These are phyloP conservation scores for Leptosomus discolor DNA, from an alignment of 2,113 vertebrate species.

Conservation along the genomic window DNA sequence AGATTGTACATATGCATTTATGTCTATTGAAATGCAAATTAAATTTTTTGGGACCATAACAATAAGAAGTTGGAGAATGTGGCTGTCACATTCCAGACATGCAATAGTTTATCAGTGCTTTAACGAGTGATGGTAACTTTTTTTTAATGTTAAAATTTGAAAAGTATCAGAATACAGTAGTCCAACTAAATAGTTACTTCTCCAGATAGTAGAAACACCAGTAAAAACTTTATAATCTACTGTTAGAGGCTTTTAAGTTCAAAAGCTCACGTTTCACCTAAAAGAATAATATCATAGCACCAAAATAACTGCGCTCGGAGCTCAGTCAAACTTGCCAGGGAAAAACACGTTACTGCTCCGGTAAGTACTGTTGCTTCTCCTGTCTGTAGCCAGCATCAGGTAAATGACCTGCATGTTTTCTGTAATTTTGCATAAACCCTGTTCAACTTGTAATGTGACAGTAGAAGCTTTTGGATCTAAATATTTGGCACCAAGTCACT, in stretches of 20 bases:
- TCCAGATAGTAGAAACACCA: neutral
- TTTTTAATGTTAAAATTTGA: neutral
- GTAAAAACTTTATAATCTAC: neutral
- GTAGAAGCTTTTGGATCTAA: neutral
- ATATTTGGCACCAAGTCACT: neutral
- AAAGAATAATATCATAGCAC: neutral
- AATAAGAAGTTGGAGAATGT: neutral
- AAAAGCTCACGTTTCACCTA: neutral
- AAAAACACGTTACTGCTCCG: neutral
- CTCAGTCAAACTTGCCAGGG: neutral
- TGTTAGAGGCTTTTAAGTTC: neutral
- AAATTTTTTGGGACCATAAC: neutral
- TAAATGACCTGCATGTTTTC: neutral
- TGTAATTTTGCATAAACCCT: neutral
- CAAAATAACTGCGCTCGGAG: neutral
- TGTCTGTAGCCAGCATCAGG: neutral
- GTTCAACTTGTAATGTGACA: neutral
- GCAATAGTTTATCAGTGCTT: neutral
- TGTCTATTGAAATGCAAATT: neutral
- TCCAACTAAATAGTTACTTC: neutral
- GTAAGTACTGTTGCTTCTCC: neutral
- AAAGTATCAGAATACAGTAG: neutral
- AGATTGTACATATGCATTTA: neutral
- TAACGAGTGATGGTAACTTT: neutral
- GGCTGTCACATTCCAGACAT: neutral